A percentile compares a stretch with the other conserved stretches of the same genome.
These are phyloP conservation scores for Narcine bancroftii DNA, from an alignment of 2,113 vertebrate genomes.

Conservation along the genomic window DNA sequence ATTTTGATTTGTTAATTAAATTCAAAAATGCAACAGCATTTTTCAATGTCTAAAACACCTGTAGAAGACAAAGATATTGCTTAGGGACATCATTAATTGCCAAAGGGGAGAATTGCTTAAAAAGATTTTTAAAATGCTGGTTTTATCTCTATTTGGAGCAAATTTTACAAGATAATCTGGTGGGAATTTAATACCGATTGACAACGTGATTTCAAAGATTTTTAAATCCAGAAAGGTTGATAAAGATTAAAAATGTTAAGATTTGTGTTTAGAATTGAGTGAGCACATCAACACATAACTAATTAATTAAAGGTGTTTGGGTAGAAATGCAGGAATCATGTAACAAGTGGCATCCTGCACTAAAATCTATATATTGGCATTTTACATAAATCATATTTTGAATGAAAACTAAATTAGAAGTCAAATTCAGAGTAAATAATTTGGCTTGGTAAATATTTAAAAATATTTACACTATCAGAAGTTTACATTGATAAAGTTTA, in stretches of 20 bases:
- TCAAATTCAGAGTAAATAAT: background rate
- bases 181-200: slow-evolving; percentile 74
- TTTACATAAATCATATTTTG: slow-evolving; percentile 15
- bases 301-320: slow-evolving; percentile 61
- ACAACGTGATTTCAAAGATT: slow-evolving; percentile 61
- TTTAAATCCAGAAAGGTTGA: slow-evolving; percentile 66
- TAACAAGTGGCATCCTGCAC: slow-evolving; percentile 6
- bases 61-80: slow-evolving; percentile 45
- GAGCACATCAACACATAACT: slow-evolving; percentile 65
- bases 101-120: slow-evolving; percentile 54
- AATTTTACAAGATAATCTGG: slow-evolving; percentile 49
- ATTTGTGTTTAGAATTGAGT: slow-evolving; percentile 66
- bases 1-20: slow-evolving; percentile 23
- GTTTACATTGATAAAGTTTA: background rate
- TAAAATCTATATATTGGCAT: slow-evolving; percentile 4
- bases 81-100: slow-evolving; percentile 65
- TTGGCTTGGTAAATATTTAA: background rate
- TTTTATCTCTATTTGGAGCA: slow-evolving; percentile 59
- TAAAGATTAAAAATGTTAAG: slow-evolving; percentile 62
- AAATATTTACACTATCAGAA: background rate
- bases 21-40: slow-evolving; percentile 26
- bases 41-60: slow-evolving; percentile 30
- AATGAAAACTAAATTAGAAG: background rate
- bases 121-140: slow-evolving; percentile 56
- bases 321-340: background rate